Evolutionary conservation across 1,140 invertebrate genomes (phyloP), one percentile per base, ranked within the genome.

Genomic region (Argopecten irradians): DNA sequence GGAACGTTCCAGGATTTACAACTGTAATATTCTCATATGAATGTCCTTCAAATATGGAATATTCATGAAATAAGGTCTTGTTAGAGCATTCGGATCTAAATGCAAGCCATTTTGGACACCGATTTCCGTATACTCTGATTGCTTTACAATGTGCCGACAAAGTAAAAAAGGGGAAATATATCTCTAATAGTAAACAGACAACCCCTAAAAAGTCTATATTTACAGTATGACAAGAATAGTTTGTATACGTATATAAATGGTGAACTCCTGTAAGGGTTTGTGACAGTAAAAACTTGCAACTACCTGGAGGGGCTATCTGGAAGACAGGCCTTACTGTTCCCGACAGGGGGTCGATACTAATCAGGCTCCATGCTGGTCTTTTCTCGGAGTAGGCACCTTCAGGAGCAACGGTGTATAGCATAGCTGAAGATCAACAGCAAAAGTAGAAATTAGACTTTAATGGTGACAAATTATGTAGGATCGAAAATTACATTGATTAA

Each of bases 101-200:
- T n/a, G n/a, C n/a, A n/a, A n/a, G n/a, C n/a, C n/a, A n/a, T n/a
- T n/a, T n/a, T n/a, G n/a, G n/a, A n/a, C n/a, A n/a, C n/a, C n/a
- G 1, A 89, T 89, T 34, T 89, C 85, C 88, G 84, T 86, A 3
- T 13, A 82, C 22, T 86, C 88, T 86, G 85, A 41, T 19, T 89
- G n/a, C 46, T 14, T 55, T 55, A 55, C n/a, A n/a, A n/a, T n/a
- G n/a, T n/a, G n/a, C n/a, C n/a, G n/a, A n/a, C n/a, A n/a, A n/a
- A n/a, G n/a, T n/a, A n/a, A n/a, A n/a, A n/a, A n/a, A n/a, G n/a
- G n/a, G n/a, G n/a, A n/a, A n/a, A n/a, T n/a, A n/a, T n/a, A n/a
- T n/a, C n/a, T n/a, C n/a, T 55, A 13, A 55, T 14, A 55, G n/a
- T 13, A 55, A 55, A 55, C n/a, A n/a, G n/a, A 55, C n/a, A 55